These are phyloP conservation scores for Canis aureus DNA, from an alignment of 2,113 vertebrate genomes.

Conservation along the genomic window DNA sequence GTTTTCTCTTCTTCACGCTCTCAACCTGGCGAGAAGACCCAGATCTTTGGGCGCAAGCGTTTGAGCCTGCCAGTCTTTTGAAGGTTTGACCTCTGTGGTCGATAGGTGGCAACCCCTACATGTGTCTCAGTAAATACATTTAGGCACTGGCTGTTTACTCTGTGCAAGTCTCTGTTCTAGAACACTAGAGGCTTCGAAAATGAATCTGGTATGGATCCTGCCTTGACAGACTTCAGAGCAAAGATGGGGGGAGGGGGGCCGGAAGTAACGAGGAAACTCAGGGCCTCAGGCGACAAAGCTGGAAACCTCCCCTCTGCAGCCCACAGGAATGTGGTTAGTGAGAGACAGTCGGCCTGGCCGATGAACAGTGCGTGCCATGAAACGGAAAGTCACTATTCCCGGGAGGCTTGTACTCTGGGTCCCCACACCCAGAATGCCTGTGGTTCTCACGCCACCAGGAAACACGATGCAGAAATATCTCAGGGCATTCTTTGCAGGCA, in stretches of 20 bases:
- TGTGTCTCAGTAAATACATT: neutral
- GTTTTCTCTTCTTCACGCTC: neutral
- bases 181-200: neutral
- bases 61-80: neutral
- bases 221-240: neutral
- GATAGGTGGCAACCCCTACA: neutral
- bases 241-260: accelerated
- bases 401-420: neutral
- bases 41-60: neutral
- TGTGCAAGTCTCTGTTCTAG: neutral
- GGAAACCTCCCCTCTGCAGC: neutral
- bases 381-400: neutral
- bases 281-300: neutral
- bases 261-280: neutral
- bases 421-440: neutral
- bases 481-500: neutral
- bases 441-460: neutral
- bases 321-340: neutral
- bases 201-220: neutral
- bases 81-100: neutral
- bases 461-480: neutral
- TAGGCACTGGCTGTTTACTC: neutral
- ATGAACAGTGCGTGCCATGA: neutral
- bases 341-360: neutral
- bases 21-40: neutral